These are phyloP conservation scores for Drosophila anceps DNA, from an alignment of 2,888 invertebrate species.

Conservation along the genomic window DNA sequence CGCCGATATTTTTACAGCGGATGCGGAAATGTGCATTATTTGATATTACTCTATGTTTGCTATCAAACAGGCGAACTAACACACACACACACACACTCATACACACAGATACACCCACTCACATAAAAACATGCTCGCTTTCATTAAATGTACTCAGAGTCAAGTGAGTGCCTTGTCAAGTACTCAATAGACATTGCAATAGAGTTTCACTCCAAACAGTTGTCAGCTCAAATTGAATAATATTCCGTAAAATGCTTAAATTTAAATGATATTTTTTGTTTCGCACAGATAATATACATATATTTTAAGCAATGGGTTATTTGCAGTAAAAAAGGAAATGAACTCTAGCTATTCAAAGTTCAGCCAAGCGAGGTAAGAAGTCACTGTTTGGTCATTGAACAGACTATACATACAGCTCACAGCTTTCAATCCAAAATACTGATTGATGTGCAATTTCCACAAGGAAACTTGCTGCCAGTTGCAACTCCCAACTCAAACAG, in stretches of 20 bases:
- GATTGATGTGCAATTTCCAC: neutral
- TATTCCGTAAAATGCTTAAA: neutral
- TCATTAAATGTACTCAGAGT: slow-evolving; percentile 24
- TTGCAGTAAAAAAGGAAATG: neutral
- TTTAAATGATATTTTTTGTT: neutral
- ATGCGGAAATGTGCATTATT: slow-evolving; percentile 81
- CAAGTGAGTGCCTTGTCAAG: slow-evolving; percentile 28
- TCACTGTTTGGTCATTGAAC: neutral
- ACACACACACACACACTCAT: neutral
- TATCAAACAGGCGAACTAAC: slow-evolving; percentile 10
- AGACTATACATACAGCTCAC: neutral
- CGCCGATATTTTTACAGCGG: slow-evolving; percentile 57
- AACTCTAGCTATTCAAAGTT: neutral
- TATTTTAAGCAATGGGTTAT: neutral
- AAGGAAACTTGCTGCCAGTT: neutral
- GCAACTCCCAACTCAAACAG: neutral
- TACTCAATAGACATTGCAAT: slow-evolving; percentile 8
- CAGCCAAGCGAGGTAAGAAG: neutral
- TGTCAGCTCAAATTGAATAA: slow-evolving; percentile 1
- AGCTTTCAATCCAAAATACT: neutral
- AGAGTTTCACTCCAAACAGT: neutral
- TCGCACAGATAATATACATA: no score
- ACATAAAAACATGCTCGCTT: slow-evolving; percentile 14
- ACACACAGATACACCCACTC: slow-evolving; percentile 15
- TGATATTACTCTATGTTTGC: slow-evolving; percentile 56